A percentile compares a stretch with the other conserved stretches of the same genome.
Evolutionary conservation across 2,888 invertebrate species (phyloP).

Genomic region (Nebria salina): DNA sequence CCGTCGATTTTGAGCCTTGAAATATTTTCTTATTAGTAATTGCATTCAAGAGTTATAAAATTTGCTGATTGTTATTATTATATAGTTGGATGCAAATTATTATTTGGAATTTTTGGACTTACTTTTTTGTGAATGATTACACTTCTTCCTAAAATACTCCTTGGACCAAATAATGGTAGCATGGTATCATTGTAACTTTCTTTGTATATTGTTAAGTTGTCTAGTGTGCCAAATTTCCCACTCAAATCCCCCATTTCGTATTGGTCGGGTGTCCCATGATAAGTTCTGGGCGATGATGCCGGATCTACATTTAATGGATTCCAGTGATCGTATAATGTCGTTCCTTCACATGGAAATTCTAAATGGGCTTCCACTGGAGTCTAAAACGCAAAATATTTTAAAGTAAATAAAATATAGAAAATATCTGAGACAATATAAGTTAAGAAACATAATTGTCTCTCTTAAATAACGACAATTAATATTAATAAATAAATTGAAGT

Average conservation of each 20-base stretch:
- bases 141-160: constrained; percentile 86
- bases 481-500: too few relatives aligned
- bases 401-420: constrained; percentile 29
- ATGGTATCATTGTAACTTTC: constrained; percentile 81
- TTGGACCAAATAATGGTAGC: constrained; percentile 81
- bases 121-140: constrained; percentile 82
- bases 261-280: constrained; percentile 81
- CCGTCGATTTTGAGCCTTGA: constrained; percentile 66
- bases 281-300: constrained; percentile 66
- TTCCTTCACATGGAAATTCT: constrained; percentile 87
- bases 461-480: too few relatives aligned
- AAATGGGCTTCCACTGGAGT: constrained; percentile 83
- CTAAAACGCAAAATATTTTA: constrained; percentile 62
- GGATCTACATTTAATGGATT: constrained; percentile 82
- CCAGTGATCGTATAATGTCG: constrained; percentile 85
- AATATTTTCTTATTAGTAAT: background rate
- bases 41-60: too few relatives aligned
- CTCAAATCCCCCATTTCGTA: constrained; percentile 89
- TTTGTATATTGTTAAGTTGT: constrained; percentile 69
- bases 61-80: too few relatives aligned
- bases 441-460: too few relatives aligned
- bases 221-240: constrained; percentile 84
- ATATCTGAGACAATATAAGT: too few relatives aligned
- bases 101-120: constrained; percentile 33
- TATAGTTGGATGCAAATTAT: too few relatives aligned